Evolutionary conservation across 2,888 invertebrate species (phyloP).

Genomic region (Neelides folsomi): DNA sequence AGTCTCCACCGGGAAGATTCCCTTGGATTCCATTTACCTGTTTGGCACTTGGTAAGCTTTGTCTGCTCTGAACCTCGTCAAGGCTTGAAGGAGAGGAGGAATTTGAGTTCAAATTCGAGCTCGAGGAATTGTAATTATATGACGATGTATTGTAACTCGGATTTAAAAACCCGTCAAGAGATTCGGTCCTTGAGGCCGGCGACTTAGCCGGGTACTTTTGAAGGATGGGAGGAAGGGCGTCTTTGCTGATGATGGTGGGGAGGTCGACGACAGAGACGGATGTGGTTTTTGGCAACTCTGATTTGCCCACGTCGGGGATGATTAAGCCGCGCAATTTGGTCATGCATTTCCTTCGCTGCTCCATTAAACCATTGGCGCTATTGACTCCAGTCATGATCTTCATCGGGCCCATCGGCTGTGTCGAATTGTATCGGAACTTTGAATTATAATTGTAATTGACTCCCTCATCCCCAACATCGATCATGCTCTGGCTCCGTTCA

Average conservation of each 20-base stretch:
- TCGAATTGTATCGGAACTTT: slow-evolving; percentile 13
- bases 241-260: slow-evolving; percentile 68
- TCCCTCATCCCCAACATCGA: slow-evolving; percentile 37
- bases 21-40: slow-evolving; percentile 5
- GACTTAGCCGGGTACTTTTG: background rate
- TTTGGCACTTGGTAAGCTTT: slow-evolving; percentile 3
- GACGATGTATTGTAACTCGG: background rate
- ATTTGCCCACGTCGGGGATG: slow-evolving; percentile 59
- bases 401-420: slow-evolving; percentile 13
- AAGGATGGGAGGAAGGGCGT: slow-evolving; percentile 37
- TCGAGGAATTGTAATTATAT: too few relatives aligned
- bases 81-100: slow-evolving; percentile 1
- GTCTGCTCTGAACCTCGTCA: background rate
- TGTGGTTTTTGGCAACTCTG: slow-evolving; percentile 33
- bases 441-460: slow-evolving; percentile 5
- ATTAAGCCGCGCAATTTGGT: slow-evolving; percentile 76
- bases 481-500: slow-evolving; percentile 43
- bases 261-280: slow-evolving; percentile 54
- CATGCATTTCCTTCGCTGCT: slow-evolving; percentile 66
- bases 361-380: slow-evolving; percentile 39
- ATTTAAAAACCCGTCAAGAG: slow-evolving; percentile 17
- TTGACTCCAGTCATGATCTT: slow-evolving; percentile 10
- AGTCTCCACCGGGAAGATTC: slow-evolving; percentile 34
- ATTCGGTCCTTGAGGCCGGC: slow-evolving; percentile 21
- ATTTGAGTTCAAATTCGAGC: slow-evolving; percentile 7